Evolutionary conservation across 1,140 invertebrate species (phyloP).

Genomic region (Drosophila insularis): DNA sequence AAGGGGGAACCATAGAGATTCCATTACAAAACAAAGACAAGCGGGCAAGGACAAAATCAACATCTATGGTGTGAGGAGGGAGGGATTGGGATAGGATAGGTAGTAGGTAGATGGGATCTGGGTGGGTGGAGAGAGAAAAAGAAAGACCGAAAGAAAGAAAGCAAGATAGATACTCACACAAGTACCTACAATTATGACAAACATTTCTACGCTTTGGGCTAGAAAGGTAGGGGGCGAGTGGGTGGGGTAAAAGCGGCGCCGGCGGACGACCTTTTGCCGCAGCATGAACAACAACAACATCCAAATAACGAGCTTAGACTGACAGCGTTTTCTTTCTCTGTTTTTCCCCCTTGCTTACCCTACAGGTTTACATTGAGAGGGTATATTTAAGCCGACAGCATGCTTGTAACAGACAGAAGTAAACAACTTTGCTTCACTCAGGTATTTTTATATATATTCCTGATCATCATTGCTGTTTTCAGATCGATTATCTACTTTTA

Average conservation of each 20-base stretch:
- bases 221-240: neutral
- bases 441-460: no score
- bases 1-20: slow-evolving; percentile 40
- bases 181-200: slow-evolving; percentile 77
- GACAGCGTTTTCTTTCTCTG: slow-evolving; percentile 9
- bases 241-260: slow-evolving; percentile 22
- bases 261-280: slow-evolving; percentile 62
- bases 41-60: slow-evolving; percentile 3
- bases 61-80: neutral
- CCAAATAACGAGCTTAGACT: slow-evolving; percentile 67
- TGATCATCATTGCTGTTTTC: no score
- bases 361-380: no score
- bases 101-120: neutral
- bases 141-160: neutral
- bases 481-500: no score
- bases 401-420: no score
- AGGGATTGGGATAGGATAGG: neutral
- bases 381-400: no score
- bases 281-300: slow-evolving; percentile 43
- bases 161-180: slow-evolving; percentile 40
- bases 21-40: slow-evolving; percentile 61
- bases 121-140: neutral
- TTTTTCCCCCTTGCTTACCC: neutral
- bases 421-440: no score
- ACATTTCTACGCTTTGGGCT: slow-evolving; percentile 56